Base-by-base conservation (phyloP, 2,888 invertebrate species). In the Drosophila infuscata region DNA sequence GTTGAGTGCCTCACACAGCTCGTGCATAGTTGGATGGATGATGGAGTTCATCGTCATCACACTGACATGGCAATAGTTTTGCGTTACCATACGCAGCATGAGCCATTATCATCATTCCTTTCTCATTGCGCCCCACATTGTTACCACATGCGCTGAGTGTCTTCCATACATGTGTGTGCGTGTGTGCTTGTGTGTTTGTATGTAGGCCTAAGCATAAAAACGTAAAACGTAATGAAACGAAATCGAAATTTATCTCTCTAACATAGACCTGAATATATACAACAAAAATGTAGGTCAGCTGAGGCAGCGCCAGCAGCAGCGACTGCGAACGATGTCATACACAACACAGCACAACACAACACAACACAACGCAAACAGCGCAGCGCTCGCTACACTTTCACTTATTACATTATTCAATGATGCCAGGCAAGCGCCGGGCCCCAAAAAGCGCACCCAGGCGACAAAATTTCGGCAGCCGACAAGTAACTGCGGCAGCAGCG, bases 251-350 rank as follows among this genome's bases (percentile, higher is more conserved):
- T 92, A 92, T 92, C 91, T 91, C 90, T 93, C 95, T 96, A 96
- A 97, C 97, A 97, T 97, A 97, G 97, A 97, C 97, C 97, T 97
- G 96, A 96, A 97, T 97, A 96, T 95, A 95, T 84, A 81, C 76
- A 82, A 76, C 83, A 61, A 96, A 96, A 88, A 97, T 97, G 97
- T 97, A 95, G 97, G 97, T 97, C 97, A 85, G 70, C 74, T 61
- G 74, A 48, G 68, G 74, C 82, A 96, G 95, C 87, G 81, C 87
- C 81, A 60, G 73, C 76, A 82, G 67, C 69, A 68, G 66, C 58
- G 72, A 63, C 69, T 56, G 68, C 68, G 46, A 46, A 25, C 46
- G 62, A 53, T 61, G 68, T 48, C 63, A 59, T 48, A 60, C 63
- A 36, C 53, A 46, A 46, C 46, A 62, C 65, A 54, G 63, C 53